Evolutionary conservation across 1,140 invertebrate genomes (phyloP), one percentile per base, ranked within the genome.

Genomic region (Drosophila yakuba): DNA sequence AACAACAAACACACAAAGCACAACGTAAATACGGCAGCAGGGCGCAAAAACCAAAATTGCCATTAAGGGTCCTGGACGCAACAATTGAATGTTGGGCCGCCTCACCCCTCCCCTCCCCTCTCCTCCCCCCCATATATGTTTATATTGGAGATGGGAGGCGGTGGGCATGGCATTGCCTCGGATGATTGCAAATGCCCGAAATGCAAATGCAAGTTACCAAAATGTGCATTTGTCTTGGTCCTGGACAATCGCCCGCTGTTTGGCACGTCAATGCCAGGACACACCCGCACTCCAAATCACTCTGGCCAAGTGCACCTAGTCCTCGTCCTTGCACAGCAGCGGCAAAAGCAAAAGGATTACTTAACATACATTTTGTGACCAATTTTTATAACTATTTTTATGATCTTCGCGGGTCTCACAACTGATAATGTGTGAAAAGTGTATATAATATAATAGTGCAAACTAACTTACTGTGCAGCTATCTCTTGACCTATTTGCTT

Each of bases 141-240:
- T 23, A 45, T 39, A 15, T 45, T 6, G 5, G 12, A 14, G 45
- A 12, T 28, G 28, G 14, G 43, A 20, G 32, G 32, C 17, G 58
- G 15, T 63, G 35, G 7, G 39, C 4, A 3, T 7, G n/a, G 20
- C 20, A 14, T 25, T 25, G 45, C 47, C 45, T 17, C 23, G 41
- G 14, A 74, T 74, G 50, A 74, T 55, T 48, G 48, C 69, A 25
- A 62, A 74, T 55, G 55, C 41, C 48, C 63, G 56, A 77, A 78
- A 86, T 79, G 82, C 61, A 83, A 83, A 83, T 78, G 79, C 64
- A 62, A 82, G 76, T 54, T 82, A 41, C 62, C 74, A 60, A 88
- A 88, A 82, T 88, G 74, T 71, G 64, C 78, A 88, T 78, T 85
- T 85, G 78, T 75, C 82, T 86, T 81, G 68, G 56, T n/a, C n/a